Conservation (phyloP, 2,797 vertebrate species). For the Cephalopachus bancanus region DNA sequence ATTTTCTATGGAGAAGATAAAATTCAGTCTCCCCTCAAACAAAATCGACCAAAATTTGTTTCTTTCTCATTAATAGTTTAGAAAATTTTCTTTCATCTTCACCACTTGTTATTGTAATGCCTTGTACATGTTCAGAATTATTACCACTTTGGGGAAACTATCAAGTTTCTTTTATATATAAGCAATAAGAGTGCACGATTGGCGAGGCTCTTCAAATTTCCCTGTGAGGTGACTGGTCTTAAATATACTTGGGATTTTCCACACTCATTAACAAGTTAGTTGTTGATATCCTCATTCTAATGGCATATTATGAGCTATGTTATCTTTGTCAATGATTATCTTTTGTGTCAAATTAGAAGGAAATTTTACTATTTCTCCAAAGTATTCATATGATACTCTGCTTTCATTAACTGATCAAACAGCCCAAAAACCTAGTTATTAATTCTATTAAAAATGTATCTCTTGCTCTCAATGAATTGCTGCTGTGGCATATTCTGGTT, state of each 20-base stretch:
- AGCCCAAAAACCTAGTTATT: not conserved
- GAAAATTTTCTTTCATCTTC: not conserved
- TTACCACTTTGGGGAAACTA: not conserved
- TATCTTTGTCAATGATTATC: not conserved
- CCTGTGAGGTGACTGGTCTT: not conserved
- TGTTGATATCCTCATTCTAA: not conserved
- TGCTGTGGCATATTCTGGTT: not conserved
- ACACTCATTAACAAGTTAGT: not conserved
- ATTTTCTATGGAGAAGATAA: constrained; percentile 49
- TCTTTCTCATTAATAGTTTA: not conserved
- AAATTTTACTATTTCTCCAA: constrained; percentile 31
- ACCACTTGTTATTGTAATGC: not conserved
- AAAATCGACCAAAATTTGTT: not conserved
- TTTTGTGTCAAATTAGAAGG: not conserved
- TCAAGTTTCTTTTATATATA: not conserved
- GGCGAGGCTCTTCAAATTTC: not conserved
- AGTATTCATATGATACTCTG: not conserved
- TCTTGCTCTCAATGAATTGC: not conserved
- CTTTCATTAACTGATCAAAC: constrained; percentile 3
- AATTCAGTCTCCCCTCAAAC: not conserved
- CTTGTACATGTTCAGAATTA: not conserved
- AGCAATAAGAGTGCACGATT: not conserved
- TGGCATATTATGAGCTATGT: not conserved
- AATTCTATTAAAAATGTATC: not conserved
- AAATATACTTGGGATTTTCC: constrained; percentile 22